phyloP scores from a whole-genome alignment of 2,113 vertebrate species.

The Pongo abelii region DNA sequence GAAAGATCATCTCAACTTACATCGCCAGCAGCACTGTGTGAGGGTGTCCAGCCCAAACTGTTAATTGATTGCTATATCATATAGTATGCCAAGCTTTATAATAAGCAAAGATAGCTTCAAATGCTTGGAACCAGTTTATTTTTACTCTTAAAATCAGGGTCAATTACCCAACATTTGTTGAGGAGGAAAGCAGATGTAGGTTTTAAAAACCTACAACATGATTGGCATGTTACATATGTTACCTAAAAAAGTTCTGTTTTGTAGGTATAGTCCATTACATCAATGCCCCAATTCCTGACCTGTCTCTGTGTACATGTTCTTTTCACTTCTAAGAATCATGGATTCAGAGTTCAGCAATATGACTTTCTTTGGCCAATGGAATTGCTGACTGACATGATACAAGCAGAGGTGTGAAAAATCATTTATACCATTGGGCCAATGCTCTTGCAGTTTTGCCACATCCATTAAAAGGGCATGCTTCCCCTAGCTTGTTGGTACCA shows the following conservation, averaged over 20 bases:
- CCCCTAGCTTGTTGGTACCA: neutral
- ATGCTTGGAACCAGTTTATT: neutral
- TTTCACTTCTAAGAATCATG: neutral
- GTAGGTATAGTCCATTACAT: neutral
- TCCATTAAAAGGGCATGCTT: neutral
- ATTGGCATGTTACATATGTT: neutral
- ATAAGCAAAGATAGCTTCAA: neutral
- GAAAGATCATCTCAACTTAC: neutral
- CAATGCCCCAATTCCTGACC: neutral
- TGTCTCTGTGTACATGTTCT: neutral
- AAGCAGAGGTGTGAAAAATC: neutral
- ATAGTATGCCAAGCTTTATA: neutral
- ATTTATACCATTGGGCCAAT: too few relatives aligned
- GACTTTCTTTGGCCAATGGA: neutral
- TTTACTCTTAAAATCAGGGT: neutral
- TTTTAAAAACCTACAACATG: neutral
- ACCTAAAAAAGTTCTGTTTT: neutral
- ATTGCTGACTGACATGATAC: neutral
- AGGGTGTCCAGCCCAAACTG: neutral
- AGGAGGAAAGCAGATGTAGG: neutral
- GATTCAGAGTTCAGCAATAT: neutral
- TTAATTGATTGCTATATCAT: neutral
- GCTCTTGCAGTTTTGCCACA: neutral
- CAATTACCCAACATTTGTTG: neutral
- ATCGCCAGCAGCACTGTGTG: neutral